Evolutionary conservation across 2,797 vertebrate species (phyloP).

Genomic region (Platyrinchus mystaceus): DNA sequence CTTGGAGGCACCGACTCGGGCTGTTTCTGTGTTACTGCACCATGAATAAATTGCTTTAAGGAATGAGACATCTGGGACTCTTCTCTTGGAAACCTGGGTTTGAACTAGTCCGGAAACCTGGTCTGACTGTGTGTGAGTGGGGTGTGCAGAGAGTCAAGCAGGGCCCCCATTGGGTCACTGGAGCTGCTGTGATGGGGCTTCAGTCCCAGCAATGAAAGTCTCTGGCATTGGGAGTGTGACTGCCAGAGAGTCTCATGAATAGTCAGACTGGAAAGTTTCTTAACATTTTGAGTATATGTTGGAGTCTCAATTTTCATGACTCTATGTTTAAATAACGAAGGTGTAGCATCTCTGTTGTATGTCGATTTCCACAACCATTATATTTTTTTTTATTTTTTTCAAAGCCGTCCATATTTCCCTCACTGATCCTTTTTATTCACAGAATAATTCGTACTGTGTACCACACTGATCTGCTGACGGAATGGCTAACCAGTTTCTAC

Average conservation of each 20-base stretch:
- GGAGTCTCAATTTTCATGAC: not conserved
- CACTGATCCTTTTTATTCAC: not conserved
- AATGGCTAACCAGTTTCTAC: not conserved
- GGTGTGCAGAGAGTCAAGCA: accelerated
- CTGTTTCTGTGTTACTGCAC: not conserved
- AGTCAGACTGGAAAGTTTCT: not conserved
- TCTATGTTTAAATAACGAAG: not conserved
- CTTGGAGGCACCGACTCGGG: accelerated
- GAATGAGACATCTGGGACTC: not conserved
- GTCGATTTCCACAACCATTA: not conserved
- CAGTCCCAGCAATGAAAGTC: not conserved
- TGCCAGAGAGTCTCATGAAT: accelerated
- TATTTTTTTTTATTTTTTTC: not conserved
- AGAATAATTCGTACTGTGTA: not conserved
- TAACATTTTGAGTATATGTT: not conserved
- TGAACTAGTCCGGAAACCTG: accelerated
- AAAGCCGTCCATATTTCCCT: not conserved
- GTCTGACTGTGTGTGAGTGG: not conserved
- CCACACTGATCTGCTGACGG: not conserved
- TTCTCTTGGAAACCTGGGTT: not conserved
- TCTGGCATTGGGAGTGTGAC: not conserved
- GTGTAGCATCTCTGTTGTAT: not conserved
- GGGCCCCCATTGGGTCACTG: not conserved
- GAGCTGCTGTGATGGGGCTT: not conserved
- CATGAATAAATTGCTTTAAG: not conserved